A percentile compares a stretch with the other conserved stretches of the same genome.
phyloP scores from a whole-genome alignment of 2,888 invertebrate species.

The Sarcophaga subvicina region DNA sequence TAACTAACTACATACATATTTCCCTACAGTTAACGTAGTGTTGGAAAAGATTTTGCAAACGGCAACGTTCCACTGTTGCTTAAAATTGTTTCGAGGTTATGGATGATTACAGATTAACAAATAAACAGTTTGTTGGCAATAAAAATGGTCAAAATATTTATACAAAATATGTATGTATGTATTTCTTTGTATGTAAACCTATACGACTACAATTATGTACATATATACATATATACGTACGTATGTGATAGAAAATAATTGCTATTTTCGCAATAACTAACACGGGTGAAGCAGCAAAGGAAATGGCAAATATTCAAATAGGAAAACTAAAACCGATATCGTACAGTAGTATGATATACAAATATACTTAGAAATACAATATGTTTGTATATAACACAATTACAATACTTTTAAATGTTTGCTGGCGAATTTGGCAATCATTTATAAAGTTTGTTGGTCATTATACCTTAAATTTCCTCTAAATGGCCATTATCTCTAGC shows the following conservation, averaged over 20 bases:
- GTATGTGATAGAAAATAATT: constrained; percentile 58
- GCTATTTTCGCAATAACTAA: constrained; percentile 63
- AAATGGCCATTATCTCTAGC: not conserved
- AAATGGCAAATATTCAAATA: not conserved
- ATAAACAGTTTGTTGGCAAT: constrained; percentile 67
- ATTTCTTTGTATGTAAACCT: constrained; percentile 21
- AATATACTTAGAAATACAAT: not conserved
- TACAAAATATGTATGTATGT: not conserved
- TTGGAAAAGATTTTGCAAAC: not conserved
- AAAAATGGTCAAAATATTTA: constrained; percentile 57
- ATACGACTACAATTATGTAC: constrained; percentile 5
- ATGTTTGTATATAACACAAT: not conserved
- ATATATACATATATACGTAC: constrained; percentile 11
- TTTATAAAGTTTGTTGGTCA: constrained; percentile 22
- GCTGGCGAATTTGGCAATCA: constrained; percentile 31
- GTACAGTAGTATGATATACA: not conserved
- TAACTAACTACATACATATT: not conserved
- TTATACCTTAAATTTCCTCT: not conserved
- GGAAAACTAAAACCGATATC: not conserved
- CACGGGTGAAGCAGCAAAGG: constrained; percentile 8
- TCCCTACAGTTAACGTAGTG: constrained; percentile 10
- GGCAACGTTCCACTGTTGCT: not conserved
- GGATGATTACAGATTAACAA: constrained; percentile 46
- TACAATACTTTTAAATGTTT: constrained; percentile 13
- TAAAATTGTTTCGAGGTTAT: constrained; percentile 50